These are phyloP conservation scores for Myiopsitta monachus DNA, from an alignment of 2,113 vertebrate species.

Conservation along the genomic window DNA sequence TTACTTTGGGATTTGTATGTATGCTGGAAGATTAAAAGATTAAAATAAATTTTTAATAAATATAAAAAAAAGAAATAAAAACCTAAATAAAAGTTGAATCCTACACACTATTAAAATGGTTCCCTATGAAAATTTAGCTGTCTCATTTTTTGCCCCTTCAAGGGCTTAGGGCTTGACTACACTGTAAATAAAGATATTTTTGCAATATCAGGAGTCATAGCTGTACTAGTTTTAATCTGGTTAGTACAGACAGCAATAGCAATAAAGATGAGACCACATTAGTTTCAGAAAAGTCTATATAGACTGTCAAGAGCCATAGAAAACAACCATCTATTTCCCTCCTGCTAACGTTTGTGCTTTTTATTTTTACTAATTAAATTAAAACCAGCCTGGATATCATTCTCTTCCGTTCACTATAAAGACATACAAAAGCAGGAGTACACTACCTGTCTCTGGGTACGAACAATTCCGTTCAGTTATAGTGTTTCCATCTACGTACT, in stretches of 20 bases:
- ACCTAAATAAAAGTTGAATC: not conserved
- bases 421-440: not conserved
- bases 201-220: not conserved
- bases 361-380: not conserved
- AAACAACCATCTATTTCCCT: not conserved
- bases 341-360: rapidly evolving
- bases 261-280: not conserved
- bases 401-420: not conserved
- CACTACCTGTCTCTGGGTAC: not conserved
- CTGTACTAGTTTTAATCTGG: not conserved
- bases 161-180: not conserved
- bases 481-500: not conserved
- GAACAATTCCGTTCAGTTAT: not conserved
- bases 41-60: not conserved
- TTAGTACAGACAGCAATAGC: not conserved
- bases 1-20: not conserved
- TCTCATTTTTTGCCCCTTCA: not conserved
- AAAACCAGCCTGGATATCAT: not conserved
- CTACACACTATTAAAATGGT: not conserved
- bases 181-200: not conserved
- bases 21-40: not conserved
- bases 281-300: not conserved
- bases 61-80: not conserved
- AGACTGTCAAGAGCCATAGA: not conserved
- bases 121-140: not conserved